Evolutionary conservation across 64 coral and sea anemone genomes (phyloP), one percentile per base, ranked within the genome.

Genomic region (Anthopleura sola): DNA sequence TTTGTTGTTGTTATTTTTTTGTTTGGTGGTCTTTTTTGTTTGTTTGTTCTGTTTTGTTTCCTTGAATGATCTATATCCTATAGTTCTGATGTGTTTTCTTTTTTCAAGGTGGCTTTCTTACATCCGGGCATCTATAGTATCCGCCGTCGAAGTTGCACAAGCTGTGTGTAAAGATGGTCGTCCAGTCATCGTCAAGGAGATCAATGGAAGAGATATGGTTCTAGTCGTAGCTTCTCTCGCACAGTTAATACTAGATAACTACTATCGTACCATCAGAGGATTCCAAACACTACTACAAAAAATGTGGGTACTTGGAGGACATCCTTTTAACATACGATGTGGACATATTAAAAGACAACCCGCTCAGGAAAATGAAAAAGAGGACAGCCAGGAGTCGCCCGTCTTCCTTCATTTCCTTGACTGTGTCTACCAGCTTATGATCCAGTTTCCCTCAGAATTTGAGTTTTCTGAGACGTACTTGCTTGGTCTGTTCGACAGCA

Each of bases 351-450:
- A 94, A 40, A 54, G 24, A 13, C 66, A 84, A 18, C 68, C 60
- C 23, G 87, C 18, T n/a, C 50, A 66, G 50, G 93, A 95, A 83
- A 90, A 66, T 49, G 97, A 99, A 33, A 92, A 92, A 38, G 75
- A 91, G 54, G 93, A 95, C 19, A 71, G 78, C 3, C 84, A 82
- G 46, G 97, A 99, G 62, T 92, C 97, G 0, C 97, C 97, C 0
- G 97, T 99, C 38, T 99, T 99, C 60, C 90, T 99, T 37, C 97
- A 99, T 44, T 99, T 99, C 40, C 86, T 99, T 3, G 97, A 99
- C 80, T 95, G 97, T 82, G 92, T 99, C 28, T 94, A 95, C 83
- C 97, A 99, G 31, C 33, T 99, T 53, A 92, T 92, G 40, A 88
- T 78, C 29, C 97, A 99, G 90, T 99, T 99, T 68, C 97, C 97